Base-by-base conservation (phyloP, 1,140 invertebrate species). In the Brachionus calyciflorus region DNA sequence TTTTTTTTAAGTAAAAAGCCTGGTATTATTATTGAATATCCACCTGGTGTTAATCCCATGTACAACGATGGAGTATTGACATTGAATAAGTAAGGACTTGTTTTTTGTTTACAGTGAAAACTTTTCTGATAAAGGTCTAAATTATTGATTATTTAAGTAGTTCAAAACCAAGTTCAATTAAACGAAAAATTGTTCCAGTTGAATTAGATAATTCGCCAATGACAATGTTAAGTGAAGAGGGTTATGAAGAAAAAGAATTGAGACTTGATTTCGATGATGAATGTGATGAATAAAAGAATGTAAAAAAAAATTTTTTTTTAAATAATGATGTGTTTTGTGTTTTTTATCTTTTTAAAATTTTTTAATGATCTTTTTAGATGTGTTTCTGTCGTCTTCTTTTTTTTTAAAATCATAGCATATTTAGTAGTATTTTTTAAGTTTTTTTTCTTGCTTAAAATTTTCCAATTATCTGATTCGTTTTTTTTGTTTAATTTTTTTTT, bases 21-120 rank as follows among this genome's bases (percentile, higher is more conserved):
- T 0, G 69, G 69, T 12, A 73, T 73, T 30, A 55, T 73, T 17
- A 73, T 73, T 26, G 69, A 73, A 55, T 73, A 73, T 51, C 69
- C 69, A 24, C 69, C 69, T 3, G 69, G 69, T 14, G 51, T 73
- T n/a, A 73, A 73, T 41, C 69, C 69, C 7, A 51, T 73, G 12
- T 73, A 73, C 21, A 49, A 73, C 17, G 69, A 73, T 55, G 69
- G 69, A 37, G 69, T 73, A 19, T 41, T 73, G 7, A 44, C 60
- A 19, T 44, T 65, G 9, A 65, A 65, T 9, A 65, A 65, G 60
- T 65, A 14, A 24, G 37, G 41, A 14, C 14, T 14, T 46, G 5
- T 7, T 46, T 46, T 14, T 46, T 46, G n/a, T n/a, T n/a, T n/a
- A n/a, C n/a, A n/a, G n/a, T n/a, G n/a, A n/a, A n/a, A n/a, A n/a